Evolutionary conservation across 1,140 invertebrate genomes (phyloP), one percentile per base, ranked within the genome.

Genomic region (Vanessa atalanta): DNA sequence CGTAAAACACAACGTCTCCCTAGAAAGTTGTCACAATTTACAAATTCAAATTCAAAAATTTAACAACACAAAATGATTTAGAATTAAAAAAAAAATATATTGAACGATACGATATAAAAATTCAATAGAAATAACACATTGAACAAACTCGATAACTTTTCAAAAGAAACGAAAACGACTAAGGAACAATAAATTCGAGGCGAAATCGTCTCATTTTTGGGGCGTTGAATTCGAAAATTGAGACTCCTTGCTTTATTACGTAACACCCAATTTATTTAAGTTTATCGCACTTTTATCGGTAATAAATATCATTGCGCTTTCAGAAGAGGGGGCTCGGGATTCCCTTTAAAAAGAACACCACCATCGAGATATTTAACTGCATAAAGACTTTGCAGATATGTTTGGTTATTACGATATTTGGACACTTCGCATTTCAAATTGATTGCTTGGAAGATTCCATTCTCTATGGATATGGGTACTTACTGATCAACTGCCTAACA

Each of bases 191-290:
- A 57, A 57, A 57, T 57, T 12, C 53, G 53, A 20, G 20, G 5
- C 5, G 53, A 23, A 57, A 57, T 57, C 53, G 20, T 16, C 53
- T 57, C 53, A 11, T 13, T 20, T 57, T 23, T 23, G 20, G 53
- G 53, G 53, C 53, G 53, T 57, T 26, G 53, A 57, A 57, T 57
- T 11, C 53, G 53, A 20, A 57, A 20, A 57, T 23, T 16, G 53
- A 57, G 53, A 23, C 20, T 57, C 50, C 15, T 7, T 53, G 50
- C 15, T 53, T 16, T 57, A 57, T 57, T 57, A 57, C 20, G 53
- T 57, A 23, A 23, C 53, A 57, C 53, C 53, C 20, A 57, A 57
- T 57, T 57, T 57, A 57, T 57, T 57, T 26, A 57, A 57, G 53
- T 57, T 23, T 57, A 57, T 57, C 53, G 53, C 53, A 13, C n/a